Evolutionary conservation across 2,797 vertebrate species (phyloP), one percentile per base, ranked within the genome.

Genomic region (Cossypha heuglini): DNA sequence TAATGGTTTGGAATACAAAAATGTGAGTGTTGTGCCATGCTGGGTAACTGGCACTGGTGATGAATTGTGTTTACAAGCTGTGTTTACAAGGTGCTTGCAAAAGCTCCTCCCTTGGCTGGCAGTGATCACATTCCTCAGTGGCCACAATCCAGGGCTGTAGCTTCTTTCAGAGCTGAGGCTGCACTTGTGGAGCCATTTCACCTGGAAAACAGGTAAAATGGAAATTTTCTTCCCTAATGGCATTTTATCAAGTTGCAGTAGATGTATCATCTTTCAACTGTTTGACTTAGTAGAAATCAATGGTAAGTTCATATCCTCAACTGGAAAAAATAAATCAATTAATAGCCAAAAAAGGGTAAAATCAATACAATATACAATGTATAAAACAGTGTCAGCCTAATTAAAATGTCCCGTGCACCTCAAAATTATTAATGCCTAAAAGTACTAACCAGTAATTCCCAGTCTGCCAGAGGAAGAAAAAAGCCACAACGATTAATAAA

Each of bases 211-310:
- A 9, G 8, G 10, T 55, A 28, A 79, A 87, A 82, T 26, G 35
- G 52, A 19, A 79, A 43, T 12, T 76, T 89, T 69, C 46, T 69
- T 91, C 37, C 18, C 10, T 35, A 52, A 54, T 67, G 48, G 21
- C 48, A 17, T 91, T 91, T 96, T 69, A 66, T 43, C 59, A 71
- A 48, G 35, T 59, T 82, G 63, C 38, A 46, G 22, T 29, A 16
- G 51, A 15, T 33, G 37, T 73, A 59, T 78, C 37, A 69, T 92
- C 68, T 48, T 88, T 88, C 77, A 84, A 2, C 45, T 79, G 10
- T 73, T 79, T 89, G 61, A 31, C 57, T 52, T 79, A 67, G 58
- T 49, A 87, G 63, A 94, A 93, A 94, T 95, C 93, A 52, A 74
- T 85, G n/a, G 11, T 55, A 92, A 81, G 42, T 76, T 92, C 69